Evolutionary conservation across 2,113 vertebrate species (phyloP), one percentile per base, ranked within the genome.

Genomic region (Oncorhynchus clarkii): DNA sequence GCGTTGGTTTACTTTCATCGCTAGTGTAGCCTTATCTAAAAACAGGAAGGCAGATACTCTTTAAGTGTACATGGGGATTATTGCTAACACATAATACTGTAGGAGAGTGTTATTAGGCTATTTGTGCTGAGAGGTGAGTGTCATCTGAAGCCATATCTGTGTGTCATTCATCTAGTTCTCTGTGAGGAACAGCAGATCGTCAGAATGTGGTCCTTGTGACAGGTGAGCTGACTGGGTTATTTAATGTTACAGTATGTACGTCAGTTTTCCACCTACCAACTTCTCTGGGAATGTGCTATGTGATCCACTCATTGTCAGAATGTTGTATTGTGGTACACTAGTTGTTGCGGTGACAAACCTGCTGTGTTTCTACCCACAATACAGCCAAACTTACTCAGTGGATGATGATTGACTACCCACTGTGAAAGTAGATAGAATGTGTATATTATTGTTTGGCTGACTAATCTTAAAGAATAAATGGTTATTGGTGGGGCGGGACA

Each of bases 181-280:
- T 26, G 31, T 57, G 26, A 69, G 60, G 60, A 31, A 31, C 60
- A 64, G 69, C 71, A 26, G 13, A 78, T 5, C 2, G 27, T 64
- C 62, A 29, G 70, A 70, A 84, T 70, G 84, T 81, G 70, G n/a
- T 57, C 75, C 39, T 64, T 65, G 45, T 51, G 73, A 78, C 54
- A 70, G 34, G n/a, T 68, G 67, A 67, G 72, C 49, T 49, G 49
- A 51, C 49, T 16, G 60, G 69, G 22, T 87, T 85, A 82, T 70
- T 59, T 77, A 82, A 84, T 22, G 0, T 8, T 85, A 76, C 73
- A 76, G 74, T 75, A 71, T 82, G 70, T 22, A 69, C n/a, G 71
- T 3, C 39, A 9, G 39, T 39, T 62, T 66, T 66, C n/a, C 14
- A 69, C 60, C 29, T 70, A 49, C 80, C 62, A 39, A 76, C 65